These are phyloP conservation scores for Caradrina kadenii DNA, from an alignment of 2,888 invertebrate species.

Conservation along the genomic window DNA sequence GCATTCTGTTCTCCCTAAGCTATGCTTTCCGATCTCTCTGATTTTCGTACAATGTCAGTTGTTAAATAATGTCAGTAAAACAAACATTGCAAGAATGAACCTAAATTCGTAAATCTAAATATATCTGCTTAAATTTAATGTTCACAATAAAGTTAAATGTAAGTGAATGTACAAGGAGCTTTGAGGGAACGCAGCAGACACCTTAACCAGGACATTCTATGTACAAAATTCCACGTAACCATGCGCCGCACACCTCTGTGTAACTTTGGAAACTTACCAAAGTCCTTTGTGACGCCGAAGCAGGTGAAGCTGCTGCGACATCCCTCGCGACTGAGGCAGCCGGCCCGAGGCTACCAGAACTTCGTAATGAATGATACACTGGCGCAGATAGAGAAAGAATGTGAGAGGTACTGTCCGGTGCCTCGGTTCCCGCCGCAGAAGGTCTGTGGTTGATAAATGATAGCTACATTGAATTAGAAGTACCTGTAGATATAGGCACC, in stretches of 20 bases:
- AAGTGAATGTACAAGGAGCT: slow-evolving; percentile 5
- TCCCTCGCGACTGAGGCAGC: slow-evolving; percentile 26
- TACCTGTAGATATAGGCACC: not conserved
- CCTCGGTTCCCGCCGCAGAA: slow-evolving; percentile 79
- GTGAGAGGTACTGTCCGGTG: slow-evolving; percentile 76
- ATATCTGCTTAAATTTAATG: slow-evolving; percentile 20
- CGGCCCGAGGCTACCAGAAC: slow-evolving; percentile 72
- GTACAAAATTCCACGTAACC: not conserved
- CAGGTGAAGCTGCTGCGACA: not conserved
- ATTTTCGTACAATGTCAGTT: slow-evolving; percentile 14
- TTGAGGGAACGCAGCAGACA: slow-evolving; percentile 5
- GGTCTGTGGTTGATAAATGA: slow-evolving; percentile 69
- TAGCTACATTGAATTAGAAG: slow-evolving; percentile 3
- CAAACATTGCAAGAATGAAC: slow-evolving; percentile 32
- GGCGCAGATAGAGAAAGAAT: slow-evolving; percentile 76
- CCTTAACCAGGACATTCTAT: not conserved
- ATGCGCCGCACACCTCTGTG: slow-evolving; percentile 22
- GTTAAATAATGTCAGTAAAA: slow-evolving; percentile 16
- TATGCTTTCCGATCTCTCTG: not conserved
- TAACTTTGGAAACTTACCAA: not conserved
- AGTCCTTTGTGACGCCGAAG: not conserved
- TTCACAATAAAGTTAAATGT: slow-evolving; percentile 10
- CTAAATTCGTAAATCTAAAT: not conserved
- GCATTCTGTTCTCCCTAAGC: not conserved
- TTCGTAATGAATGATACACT: slow-evolving; percentile 78